Evolutionary conservation across 2,888 invertebrate species (phyloP), one percentile per base, ranked within the genome.

Genomic region (Drymonia ruficornis): DNA sequence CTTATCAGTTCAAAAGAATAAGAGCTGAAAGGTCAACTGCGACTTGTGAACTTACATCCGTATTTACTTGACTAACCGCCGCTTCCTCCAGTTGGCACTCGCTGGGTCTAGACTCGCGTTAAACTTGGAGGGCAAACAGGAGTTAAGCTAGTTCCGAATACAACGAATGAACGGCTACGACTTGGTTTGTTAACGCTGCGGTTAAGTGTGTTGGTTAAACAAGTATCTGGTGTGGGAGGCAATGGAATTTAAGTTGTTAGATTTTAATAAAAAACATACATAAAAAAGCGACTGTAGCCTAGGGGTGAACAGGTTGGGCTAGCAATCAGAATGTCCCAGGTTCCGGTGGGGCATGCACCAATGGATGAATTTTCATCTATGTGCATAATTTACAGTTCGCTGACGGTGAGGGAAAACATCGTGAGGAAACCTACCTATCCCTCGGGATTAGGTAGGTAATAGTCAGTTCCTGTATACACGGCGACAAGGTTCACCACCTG

Each of bases 1-100:
- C n/a, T n/a, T n/a, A n/a, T n/a, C n/a, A n/a, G n/a, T n/a, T 66
- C 56, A 71, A 68, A 58, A 40, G 70, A 64, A 70, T 72, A 70
- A 67, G 62, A 66, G 59, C 57, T 59, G 50, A 63, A 67, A 72
- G 60, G 63, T 67, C 73, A 72, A 72, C 73, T 70, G 60, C 23
- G 53, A 56, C 59, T 70, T 58, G 52, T 63, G 65, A 70, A 72
- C 71, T 72, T 56, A 56, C 70, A 67, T 60, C 65, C 54, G 47
- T 58, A 70, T 70, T 63, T 65, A 63, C 63, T 16, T 46, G 70
- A 70, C 65, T 72, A 70, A 63, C 67, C 61, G 67, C 54, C 65
- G 61, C 56, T 66, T 56, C 59, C 48, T 47, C 34, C 56, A 61
- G 51, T 72, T 72, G 57, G 71, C 61, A 65, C 55, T 58, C 55